Base-by-base conservation (phyloP, 2,113 vertebrate genomes). In the Ellobius talpinus region DNA sequence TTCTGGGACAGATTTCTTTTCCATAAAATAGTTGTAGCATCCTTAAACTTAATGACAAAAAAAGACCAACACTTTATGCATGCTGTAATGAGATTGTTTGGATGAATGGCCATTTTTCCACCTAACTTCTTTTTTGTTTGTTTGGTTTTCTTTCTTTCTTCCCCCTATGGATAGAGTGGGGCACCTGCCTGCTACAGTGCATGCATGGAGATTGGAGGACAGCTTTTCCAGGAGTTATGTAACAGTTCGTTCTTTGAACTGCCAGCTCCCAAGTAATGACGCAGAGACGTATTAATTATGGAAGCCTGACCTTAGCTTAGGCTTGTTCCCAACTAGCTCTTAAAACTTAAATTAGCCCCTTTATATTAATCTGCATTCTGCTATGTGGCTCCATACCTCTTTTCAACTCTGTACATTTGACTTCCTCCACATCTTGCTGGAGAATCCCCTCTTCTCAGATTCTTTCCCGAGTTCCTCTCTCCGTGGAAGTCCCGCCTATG, bases 41-140 rank as follows among this genome's bases (percentile, higher is more conserved):
- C 61, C 87, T 93, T 95, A 87, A 97, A 17, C 70, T 89, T 90
- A 76, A 66, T 47, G 21, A 79, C 29, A 93, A 92, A 93, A 92
- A 91, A n/a, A 89, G 12, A 45, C 36, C 23, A 11, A 61, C 86
- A 79, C 63, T 90, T 79, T 87, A 10, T 89, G 45, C 24, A 31
- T 79, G 7, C 77, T 89, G 0, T 93, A 90, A 84, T 95, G 55
- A 91, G 93, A 86, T 86, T 90, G 70, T 73, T 70, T 94, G 66
- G 72, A 70, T 81, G 81, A 68, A 13, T 58, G 77, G 31, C 65
- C 66, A 68, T 94, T 96, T 95, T 88, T 5, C 23, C 36, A 70
- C 47, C 55, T 26, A 72, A n/a, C n/a, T 86, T 94, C 66, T 52
- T 68, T 73, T 82, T 58, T 90, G 79, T 47, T 45, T 66, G 21